Percentiles rank a stretch among this genome's conserved stretches.
Evolutionary conservation across 1,140 invertebrate genomes (phyloP).

Genomic region (Drosophila pandora): DNA sequence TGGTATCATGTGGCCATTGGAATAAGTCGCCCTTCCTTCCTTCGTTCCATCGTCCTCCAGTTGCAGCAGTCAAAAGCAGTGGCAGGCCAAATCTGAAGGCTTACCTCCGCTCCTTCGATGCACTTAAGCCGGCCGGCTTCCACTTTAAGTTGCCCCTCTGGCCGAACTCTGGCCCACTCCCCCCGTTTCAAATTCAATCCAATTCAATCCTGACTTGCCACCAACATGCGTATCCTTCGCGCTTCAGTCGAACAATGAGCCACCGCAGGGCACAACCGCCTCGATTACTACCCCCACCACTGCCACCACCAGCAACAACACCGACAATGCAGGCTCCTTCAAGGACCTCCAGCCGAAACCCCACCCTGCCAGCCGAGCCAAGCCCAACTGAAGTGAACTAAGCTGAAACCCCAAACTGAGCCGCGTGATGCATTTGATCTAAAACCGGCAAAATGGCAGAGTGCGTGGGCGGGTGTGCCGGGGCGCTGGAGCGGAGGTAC

Average conservation of each 20-base stretch:
- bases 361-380: constrained; percentile 1
- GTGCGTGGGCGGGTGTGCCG: constrained; percentile 9
- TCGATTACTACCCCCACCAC: constrained; percentile 7
- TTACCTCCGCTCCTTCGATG: constrained; percentile 9
- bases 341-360: constrained; percentile 4
- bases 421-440: constrained; percentile 70
- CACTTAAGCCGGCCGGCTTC: constrained; percentile 14
- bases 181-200: constrained; percentile 24
- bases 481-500: not conserved
- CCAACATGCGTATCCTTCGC: constrained; percentile 66
- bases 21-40: constrained; percentile 8
- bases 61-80: constrained; percentile 51
- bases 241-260: constrained; percentile 68
- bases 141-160: constrained; percentile 33
- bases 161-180: not conserved
- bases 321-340: constrained; percentile 41
- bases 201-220: constrained; percentile 63
- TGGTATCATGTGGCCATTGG: constrained; percentile 36
- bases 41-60: not conserved
- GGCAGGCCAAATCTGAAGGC: constrained; percentile 36
- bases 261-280: constrained; percentile 54
- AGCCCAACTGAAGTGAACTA: constrained; percentile 7
- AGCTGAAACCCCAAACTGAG: constrained; percentile 41
- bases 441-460: constrained; percentile 60
- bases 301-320: not conserved